Evolutionary conservation across 2,113 vertebrate genomes (phyloP), one percentile per base, ranked within the genome.

Genomic region (Nipponia nippon): DNA sequence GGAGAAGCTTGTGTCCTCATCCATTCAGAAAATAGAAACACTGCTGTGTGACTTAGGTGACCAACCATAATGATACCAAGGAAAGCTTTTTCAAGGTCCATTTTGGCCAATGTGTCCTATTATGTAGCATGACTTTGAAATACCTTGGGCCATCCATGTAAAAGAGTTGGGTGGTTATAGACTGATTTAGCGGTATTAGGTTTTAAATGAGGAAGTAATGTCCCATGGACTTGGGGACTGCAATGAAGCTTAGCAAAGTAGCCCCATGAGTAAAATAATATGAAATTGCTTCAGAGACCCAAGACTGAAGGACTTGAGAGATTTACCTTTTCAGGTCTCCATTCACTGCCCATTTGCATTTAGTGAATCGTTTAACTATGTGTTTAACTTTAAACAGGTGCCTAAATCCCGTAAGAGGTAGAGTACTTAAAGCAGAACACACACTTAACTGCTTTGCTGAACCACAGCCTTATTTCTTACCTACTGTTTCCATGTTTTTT

Each of bases 131-230:
- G 95, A 97, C 97, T 97, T 97, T 96, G 85, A 97, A 95, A 88
- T 97, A 94, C 80, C 90, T 92, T 86, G 86, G 80, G 86, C 83
- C 55, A 89, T 82, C 83, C 47, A 61, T 78, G 93, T 94, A 82
- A 93, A 96, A 89, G 76, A 97, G 80, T 89, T 93, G 97, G 96
- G 94, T 97, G 95, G 94, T 94, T 96, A 95, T 84, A 79, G 94
- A 90, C 85, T 96, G 95, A 95, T 97, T 97, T 95, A 96, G 86
- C 66, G 7, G 77, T 55, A 93, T 97, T 97, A 95, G 80, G 76
- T 72, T 95, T 95, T 96, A 97, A 97, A 97, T 8, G 52, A 92
- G 94, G 56, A 96, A 94, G 94, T 95, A 97, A 97, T 97, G 94
- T 97, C 88, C 92, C 96, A 89, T 96, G 69, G 90, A 93, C 89